Conservation (phyloP, 2,888 invertebrate genomes). For the Pachydiplax longipennis region DNA sequence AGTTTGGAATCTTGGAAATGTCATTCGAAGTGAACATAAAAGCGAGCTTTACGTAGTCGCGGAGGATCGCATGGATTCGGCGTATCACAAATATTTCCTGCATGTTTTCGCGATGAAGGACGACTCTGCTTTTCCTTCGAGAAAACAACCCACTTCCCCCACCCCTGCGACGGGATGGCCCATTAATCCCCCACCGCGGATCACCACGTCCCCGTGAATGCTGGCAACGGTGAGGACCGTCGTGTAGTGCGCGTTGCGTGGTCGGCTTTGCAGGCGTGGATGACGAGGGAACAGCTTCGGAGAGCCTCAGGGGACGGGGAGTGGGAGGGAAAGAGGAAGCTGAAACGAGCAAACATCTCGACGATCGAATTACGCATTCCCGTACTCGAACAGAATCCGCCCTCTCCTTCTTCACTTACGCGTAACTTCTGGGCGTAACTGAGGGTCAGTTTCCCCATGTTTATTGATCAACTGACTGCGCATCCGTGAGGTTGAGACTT, state of each 20-base stretch:
- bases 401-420: not conserved
- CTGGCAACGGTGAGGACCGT: constrained; percentile 24
- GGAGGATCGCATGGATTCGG: not conserved
- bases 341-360: not conserved
- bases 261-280: constrained; percentile 24
- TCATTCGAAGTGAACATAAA: too few species aligned
- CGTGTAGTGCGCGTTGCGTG: constrained; percentile 38
- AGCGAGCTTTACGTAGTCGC: too few species aligned
- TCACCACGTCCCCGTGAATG: constrained; percentile 35
- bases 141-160: constrained; percentile 54
- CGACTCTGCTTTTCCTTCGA: not conserved
- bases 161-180: constrained; percentile 57
- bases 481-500: not conserved
- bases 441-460: not conserved
- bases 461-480: not conserved
- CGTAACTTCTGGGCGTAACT: not conserved
- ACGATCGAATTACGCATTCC: not conserved
- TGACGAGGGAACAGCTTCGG: not conserved
- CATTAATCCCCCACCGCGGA: constrained; percentile 29
- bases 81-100: not conserved
- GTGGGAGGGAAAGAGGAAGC: not conserved
- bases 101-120: constrained; percentile 48
- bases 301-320: not conserved
- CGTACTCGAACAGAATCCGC: not conserved
- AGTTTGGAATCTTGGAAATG: too few species aligned